Base-by-base conservation (phyloP, 2,113 vertebrate species). In the Triplophysa dalaica region DNA sequence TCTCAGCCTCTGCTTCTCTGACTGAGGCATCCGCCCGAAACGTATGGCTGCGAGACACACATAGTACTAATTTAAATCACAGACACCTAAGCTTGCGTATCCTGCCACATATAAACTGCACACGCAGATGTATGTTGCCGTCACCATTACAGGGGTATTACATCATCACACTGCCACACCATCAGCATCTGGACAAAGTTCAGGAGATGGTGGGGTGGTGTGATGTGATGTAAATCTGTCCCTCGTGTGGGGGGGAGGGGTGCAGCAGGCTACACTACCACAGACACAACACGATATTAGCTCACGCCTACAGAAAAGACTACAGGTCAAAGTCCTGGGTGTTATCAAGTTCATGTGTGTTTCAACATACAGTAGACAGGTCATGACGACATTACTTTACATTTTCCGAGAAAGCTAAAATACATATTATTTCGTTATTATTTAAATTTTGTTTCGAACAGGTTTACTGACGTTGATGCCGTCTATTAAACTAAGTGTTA, bases 11-110 rank as follows among this genome's bases (percentile, higher is more conserved):
- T 96, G 93, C 85, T 98, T 99, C 86, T 98, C 97, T 0, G 97
- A 96, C 75, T 96, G 94, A 1, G 97, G 97, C 93, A 99, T 99
- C 33, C 97, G 92, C 79, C 97, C 97, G 41, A 99, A 99, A 29
- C 97, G 95, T 85, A 99, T 99, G 13, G 97, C 97, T 99, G 38
- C 26, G 48, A 81, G 8, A 64, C 33, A 48, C 72, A 56, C 0
- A 38, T 1, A 4, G n/a, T 33, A 61, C 2, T 11, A 7, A 6
- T 66, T 14, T 41, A 29, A 58, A 62, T 12, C 16, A 76, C 3
- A 38, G 2, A 22, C 38, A 61, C 56, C 75, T 14, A 19, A 19
- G 63, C n/a, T 66, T 24, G 43, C 12, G 54, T 52, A 60, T 17
- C 6, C 45, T 69, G n/a, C 13, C 2, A 50, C 45, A 50, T n/a